Base-by-base conservation (phyloP, 2,113 vertebrate species). In the Oreochromis aureus region DNA sequence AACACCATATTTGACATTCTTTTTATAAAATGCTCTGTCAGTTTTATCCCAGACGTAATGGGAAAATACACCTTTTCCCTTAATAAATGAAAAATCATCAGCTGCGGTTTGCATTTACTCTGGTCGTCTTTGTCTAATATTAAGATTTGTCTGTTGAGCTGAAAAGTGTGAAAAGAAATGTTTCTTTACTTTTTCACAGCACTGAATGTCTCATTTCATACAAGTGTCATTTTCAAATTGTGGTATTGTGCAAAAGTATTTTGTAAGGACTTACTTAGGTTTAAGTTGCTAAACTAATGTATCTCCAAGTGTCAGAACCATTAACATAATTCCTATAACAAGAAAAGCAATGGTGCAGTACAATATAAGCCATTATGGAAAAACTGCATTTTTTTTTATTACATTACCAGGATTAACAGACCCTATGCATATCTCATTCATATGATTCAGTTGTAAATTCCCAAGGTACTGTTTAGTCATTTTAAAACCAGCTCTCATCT, bases 401-500 rank as follows among this genome's bases (percentile, higher is more conserved):
- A 84, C 46, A 79, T 88, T 82, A 71, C 10, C 32, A 30, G 80
- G 4, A 87, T 92, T 86, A 93, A 87, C 81, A 59, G 85, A 79
- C 63, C 86, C 73, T 18, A 83, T 13, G 46, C 86, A 54, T 32
- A 61, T 59, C 83, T 89, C 80, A 53, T 83, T 89, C 44, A 63
- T 63, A 73, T 80, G 66, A 76, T 81, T 79, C 66, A 69, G 32
- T 89, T 83, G 53, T 83, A 82, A 90, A 92, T 69, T 92, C 92
- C 89, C 58, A 46, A 84, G 89, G 76, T 86, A 76, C 85, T 87
- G 48, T 86, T 63, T 5, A 81, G 86, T 76, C 82, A 48, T 91
- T 85, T 89, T 90, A 69, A 85, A 81, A 87, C 53, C 82, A 55
- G 66, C 79, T 79, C 81, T 86, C 39, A 6, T 84, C 34, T 32